Conservation (phyloP, 2,797 vertebrate genomes). For the Pagetopsis macropterus region DNA sequence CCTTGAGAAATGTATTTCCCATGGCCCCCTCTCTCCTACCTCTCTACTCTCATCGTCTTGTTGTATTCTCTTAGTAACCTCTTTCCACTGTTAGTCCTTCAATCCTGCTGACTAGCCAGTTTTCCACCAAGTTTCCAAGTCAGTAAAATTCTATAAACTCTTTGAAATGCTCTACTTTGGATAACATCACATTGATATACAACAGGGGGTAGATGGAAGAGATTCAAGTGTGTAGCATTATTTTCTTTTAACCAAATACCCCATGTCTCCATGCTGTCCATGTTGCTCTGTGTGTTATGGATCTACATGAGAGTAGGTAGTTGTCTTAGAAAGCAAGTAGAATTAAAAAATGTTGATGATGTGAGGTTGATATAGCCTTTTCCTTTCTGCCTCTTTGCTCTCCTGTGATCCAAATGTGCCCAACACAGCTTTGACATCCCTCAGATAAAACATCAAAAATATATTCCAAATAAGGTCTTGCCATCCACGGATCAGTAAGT, state of each 20-base stretch:
- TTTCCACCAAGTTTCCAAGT: neutral
- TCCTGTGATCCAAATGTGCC: neutral
- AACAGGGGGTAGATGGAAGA: neutral
- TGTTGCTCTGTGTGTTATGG: conserved; percentile 1
- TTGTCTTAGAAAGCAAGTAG: neutral
- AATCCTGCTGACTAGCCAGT: conserved; percentile 5
- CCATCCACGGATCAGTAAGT: neutral
- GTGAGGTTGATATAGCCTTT: neutral
- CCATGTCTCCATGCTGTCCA: neutral
- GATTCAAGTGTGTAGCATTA: neutral
- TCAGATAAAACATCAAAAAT: neutral
- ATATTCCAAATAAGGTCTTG: neutral
- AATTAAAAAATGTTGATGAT: neutral
- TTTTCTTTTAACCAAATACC: neutral
- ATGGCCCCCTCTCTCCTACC: conserved; percentile 1
- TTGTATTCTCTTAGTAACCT: conserved; percentile 12
- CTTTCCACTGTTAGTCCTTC: neutral
- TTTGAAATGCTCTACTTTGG: neutral
- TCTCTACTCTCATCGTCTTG: conserved; percentile 18
- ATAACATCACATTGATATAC: neutral
- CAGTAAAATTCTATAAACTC: neutral
- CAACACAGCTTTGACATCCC: neutral
- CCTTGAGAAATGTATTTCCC: conserved; percentile 14
- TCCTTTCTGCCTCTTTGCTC: neutral
- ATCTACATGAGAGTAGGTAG: neutral